Base-by-base conservation (phyloP, 2,797 vertebrate genomes). In the Cossypha polioptera region DNA sequence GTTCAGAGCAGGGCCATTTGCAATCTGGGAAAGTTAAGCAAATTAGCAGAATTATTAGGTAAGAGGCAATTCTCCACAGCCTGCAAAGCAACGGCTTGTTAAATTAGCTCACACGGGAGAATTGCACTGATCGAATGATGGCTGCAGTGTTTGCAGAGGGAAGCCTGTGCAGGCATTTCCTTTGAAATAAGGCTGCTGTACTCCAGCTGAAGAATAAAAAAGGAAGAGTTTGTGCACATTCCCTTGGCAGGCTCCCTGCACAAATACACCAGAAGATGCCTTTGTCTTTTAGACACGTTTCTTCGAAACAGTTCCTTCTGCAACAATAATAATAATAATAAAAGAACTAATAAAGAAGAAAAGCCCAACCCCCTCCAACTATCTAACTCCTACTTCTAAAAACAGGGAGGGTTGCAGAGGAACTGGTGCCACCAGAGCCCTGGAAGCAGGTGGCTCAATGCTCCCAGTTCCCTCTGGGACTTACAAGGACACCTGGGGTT, bases 31-130 rank as follows among this genome's bases (percentile, higher is more conserved):
- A 96, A 97, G 95, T 96, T 95, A 88, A 96, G 95, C 94, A 97
- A 97, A 97, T 97, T 96, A 96, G 95, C 95, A 91, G 95, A 96
- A 95, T 97, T 97, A 97, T 96, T 92, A 96, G 95, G 94, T 90
- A 96, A 96, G 91, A 95, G 87, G 92, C 94, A 95, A 97, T 96
- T 96, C 95, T 95, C 95, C 91, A 82, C 88, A 95, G 95, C 95
- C 93, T 96, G 91, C 94, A 92, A 96, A 95, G 96, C 91, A 95
- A 90, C 95, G 0, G 72, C 95, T 97, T 94, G 95, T 94, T 97
- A 97, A 97, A 97, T 97, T 33, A 91, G 95, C 90, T 92, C 94
- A 92, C 94, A 92, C 68, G 3, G 92, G 96, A 97, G 95, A 84
- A 73, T 88, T 90, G 93, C 74, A 17, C 88, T 78, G 85, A 94